Percentiles rank a stretch among this genome's conserved stretches.
These are phyloP conservation scores for Novumbra hubbsi DNA, from an alignment of 2,797 vertebrate species.

Conservation along the genomic window DNA sequence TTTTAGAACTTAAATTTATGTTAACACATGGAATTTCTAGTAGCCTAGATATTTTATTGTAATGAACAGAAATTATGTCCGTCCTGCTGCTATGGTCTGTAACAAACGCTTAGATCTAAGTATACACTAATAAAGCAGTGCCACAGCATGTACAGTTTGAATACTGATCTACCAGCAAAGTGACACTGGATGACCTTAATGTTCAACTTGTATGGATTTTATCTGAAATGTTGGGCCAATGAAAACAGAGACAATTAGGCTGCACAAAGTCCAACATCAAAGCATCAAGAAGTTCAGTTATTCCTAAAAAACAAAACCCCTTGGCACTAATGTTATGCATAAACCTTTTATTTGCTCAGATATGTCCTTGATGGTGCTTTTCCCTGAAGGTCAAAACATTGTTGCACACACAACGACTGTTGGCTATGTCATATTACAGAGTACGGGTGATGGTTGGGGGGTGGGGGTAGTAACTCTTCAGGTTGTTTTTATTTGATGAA, in stretches of 20 bases:
- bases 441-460: conserved; percentile 37
- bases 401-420: conserved; percentile 48
- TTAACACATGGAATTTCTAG: background rate
- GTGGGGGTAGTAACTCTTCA: conserved; percentile 57
- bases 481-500: conserved; percentile 70
- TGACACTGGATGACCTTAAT: conserved; percentile 18
- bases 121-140: background rate
- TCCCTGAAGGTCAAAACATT: conserved; percentile 41
- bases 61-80: background rate
- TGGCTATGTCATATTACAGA: conserved; percentile 40
- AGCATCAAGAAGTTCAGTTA: background rate
- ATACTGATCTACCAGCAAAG: background rate
- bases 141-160: background rate
- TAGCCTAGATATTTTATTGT: background rate
- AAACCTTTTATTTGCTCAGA: conserved; percentile 38
- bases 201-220: conserved; percentile 18
- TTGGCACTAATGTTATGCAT: background rate
- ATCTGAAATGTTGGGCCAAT: background rate
- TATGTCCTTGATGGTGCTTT: conserved; percentile 46
- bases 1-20: no score
- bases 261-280: background rate
- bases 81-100: background rate
- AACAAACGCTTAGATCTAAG: background rate
- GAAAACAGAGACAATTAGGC: conserved; percentile 3
- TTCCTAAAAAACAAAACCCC: background rate